These are phyloP conservation scores for Zoroaster sp. DNA, from an alignment of 53 echinoderm and acorn worm species.

Conservation along the genomic window DNA sequence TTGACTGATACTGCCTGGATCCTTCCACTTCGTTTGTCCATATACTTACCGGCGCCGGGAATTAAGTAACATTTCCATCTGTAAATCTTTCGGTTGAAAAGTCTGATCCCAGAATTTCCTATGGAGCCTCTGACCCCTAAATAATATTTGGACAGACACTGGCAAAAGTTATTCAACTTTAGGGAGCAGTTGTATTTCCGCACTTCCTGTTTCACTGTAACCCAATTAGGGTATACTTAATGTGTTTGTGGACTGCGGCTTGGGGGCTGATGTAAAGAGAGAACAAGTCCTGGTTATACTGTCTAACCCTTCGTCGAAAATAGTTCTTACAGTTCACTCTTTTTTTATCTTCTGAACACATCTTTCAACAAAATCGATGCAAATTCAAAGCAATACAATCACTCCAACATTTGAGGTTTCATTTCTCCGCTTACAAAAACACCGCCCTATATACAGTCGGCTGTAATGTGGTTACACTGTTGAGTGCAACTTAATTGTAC, in stretches of 20 bases:
- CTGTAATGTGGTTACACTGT: not conserved
- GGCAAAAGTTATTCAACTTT: constrained; percentile 41
- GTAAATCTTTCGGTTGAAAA: constrained; percentile 9
- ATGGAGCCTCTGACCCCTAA: constrained; percentile 12
- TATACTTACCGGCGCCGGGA: not conserved
- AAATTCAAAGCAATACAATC: not conserved
- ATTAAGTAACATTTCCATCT: constrained; percentile 2
- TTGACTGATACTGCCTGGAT: not conserved
- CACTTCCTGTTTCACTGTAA: not conserved
- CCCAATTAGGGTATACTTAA: constrained; percentile 8
- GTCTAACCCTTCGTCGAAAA: not conserved
- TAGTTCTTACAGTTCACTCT: not conserved
- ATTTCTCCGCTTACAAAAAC: not conserved
- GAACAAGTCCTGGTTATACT: too few species aligned
- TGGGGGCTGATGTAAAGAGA: not conserved
- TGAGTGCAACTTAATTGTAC: not conserved
- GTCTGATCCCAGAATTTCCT: not conserved
- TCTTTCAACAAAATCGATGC: not conserved
- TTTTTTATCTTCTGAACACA: not conserved
- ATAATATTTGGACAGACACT: constrained; percentile 20
- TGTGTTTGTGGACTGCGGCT: not conserved
- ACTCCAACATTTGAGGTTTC: not conserved
- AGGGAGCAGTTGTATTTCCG: not conserved
- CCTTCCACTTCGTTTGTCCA: not conserved
- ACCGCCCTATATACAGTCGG: not conserved